A percentile compares a stretch with the other conserved stretches of the same genome.
phyloP scores from a whole-genome alignment of 1,140 invertebrate genomes.

The Drosophila tropicalis region DNA sequence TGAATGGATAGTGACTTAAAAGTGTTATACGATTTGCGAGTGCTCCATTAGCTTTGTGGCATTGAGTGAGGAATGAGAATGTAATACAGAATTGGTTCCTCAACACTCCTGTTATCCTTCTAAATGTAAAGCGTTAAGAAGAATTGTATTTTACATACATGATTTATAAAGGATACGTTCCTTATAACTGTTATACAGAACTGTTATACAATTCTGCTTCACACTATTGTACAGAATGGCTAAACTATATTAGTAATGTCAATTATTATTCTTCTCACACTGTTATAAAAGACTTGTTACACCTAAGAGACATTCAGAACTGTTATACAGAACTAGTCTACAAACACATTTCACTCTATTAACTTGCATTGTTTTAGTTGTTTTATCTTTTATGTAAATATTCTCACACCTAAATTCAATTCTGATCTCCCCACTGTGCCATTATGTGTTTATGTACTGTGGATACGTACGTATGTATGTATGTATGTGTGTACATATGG shows the following conservation, averaged over 20 bases:
- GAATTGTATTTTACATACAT: neutral
- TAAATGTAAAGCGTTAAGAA: too few species aligned
- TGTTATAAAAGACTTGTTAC: neutral
- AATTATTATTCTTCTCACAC: neutral
- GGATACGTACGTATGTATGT: slow-evolving; percentile 30
- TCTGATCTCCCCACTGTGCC: slow-evolving; percentile 38
- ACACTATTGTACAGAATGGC: too few species aligned
- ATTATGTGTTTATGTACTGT: slow-evolving; percentile 35
- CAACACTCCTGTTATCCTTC: too few species aligned
- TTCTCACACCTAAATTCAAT: neutral
- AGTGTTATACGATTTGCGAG: slow-evolving; percentile 2
- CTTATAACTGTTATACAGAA: neutral
- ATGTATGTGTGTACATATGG: too few species aligned
- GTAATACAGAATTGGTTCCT: too few species aligned
- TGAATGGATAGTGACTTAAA: slow-evolving; percentile 14
- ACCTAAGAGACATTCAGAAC: neutral
- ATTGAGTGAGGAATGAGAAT: neutral
- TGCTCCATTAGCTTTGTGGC: neutral
- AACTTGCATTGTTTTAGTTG: too few species aligned
- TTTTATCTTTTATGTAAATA: too few species aligned
- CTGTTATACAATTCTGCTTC: neutral
- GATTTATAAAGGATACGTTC: neutral
- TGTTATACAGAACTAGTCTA: neutral
- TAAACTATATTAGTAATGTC: too few species aligned
- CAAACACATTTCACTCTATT: neutral